These are phyloP conservation scores for Drosophila nr. fundita DNA, from an alignment of 2,888 invertebrate genomes.

Conservation along the genomic window DNA sequence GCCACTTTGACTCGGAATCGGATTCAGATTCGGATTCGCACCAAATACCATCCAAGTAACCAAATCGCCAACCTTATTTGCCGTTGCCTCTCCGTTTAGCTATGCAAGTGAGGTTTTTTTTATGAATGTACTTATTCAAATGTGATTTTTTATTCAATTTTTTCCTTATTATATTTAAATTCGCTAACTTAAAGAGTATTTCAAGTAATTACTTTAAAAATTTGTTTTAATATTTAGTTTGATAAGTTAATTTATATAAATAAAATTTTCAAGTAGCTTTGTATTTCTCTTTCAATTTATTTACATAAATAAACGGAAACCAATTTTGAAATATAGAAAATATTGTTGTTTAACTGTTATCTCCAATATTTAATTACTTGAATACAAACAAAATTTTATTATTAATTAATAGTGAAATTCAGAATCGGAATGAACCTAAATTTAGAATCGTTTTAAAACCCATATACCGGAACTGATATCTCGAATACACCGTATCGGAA, in stretches of 20 bases:
- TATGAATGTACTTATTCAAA: not conserved
- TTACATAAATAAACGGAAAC: not conserved
- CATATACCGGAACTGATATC: not conserved
- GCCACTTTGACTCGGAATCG: not conserved
- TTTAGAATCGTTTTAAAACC: not conserved
- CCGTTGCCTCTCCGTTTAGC: constrained; percentile 1
- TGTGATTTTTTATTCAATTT: not conserved
- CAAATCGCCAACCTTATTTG: constrained; percentile 23
- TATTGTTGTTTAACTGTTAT: not conserved
- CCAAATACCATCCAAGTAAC: constrained; percentile 15
- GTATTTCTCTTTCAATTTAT: not conserved
- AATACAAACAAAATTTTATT: not conserved
- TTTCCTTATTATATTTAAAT: not conserved
- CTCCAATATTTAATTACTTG: not conserved
- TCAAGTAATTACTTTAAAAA: not conserved
- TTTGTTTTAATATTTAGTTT: not conserved
- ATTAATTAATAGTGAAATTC: no score
- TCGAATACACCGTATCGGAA: not conserved
- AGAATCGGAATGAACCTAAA: not conserved
- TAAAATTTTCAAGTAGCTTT: not conserved
- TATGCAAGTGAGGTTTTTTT: constrained; percentile 31
- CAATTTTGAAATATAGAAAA: not conserved
- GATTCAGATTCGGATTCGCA: constrained; percentile 5
- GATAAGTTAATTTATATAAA: not conserved
- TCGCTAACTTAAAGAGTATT: not conserved